Base-by-base conservation (phyloP, 2,888 invertebrate species). In the Rotaria socialis region DNA sequence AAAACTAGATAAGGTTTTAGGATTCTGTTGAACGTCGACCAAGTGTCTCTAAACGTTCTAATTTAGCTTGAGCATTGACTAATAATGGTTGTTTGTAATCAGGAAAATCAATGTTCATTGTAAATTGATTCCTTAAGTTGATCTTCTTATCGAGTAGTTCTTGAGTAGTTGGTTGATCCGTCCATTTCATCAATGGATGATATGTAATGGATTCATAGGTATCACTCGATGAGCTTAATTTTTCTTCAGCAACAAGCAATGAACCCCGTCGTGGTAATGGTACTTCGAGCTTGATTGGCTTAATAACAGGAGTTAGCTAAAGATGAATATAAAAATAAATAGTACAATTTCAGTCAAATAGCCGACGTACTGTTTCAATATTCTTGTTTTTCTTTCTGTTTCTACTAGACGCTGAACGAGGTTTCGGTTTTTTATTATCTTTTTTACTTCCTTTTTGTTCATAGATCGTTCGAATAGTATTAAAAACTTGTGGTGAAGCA, bases 91-190 rank as follows among this genome's bases (percentile, higher is more conserved):
- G 52, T 14, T 86, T 86, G 55, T 90, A 90, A 22, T 87, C 85
- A 19, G 88, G 88, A 87, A 91, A 91, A 88, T 91, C 91, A 43
- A 91, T 90, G 85, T 90, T 90, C 91, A 91, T 91, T n/a, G 90
- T 90, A 88, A 89, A 91, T 50, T 90, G 88, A 5, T 91, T 89
- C 35, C 91, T 86, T 41, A 88, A 88, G 3, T 88, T 87, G 74
- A 88, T 89, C 86, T 89, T 89, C 10, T 89, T 89, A 0, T 87
- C 85, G 3, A 91, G 88, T 41, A 91, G 89, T 86, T 91, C 89
- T 74, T 89, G 87, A 6, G 91, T 90, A 43, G 89, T 90, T 27
- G 89, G 88, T 88, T 90, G 90, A 87, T 89, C 89, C n/a, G 90
- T 91, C 86, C 86, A 86, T 56, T 47, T 52, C 52, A 35, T 85